phyloP scores from a whole-genome alignment of 1,140 invertebrate species.

The Drosophila nigrodunni region DNA sequence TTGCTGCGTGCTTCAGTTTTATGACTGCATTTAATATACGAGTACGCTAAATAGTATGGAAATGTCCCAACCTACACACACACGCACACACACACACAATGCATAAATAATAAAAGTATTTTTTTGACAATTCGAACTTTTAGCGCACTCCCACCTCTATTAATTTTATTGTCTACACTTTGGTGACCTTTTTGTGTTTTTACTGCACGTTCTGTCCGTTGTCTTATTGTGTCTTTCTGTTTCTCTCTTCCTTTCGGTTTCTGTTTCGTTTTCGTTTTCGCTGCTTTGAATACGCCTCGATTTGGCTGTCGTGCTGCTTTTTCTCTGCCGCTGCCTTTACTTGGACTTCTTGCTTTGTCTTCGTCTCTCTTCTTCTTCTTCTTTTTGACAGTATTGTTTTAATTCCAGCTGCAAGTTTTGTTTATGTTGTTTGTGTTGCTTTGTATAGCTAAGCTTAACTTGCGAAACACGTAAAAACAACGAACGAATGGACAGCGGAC shows the following conservation, averaged over 20 bases:
- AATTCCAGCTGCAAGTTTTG: slow-evolving; percentile 46
- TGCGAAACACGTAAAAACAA: slow-evolving; percentile 73
- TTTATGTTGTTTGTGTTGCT: slow-evolving; percentile 28
- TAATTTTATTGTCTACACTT: slow-evolving; percentile 19
- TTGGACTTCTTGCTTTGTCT: slow-evolving; percentile 12
- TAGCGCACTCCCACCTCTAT: not conserved
- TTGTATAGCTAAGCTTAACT: slow-evolving; percentile 59
- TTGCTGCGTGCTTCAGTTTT: slow-evolving; percentile 19
- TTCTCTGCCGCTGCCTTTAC: not conserved
- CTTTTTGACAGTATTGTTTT: slow-evolving; percentile 70
- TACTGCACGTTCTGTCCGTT: slow-evolving; percentile 34
- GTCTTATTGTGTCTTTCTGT: not conserved
- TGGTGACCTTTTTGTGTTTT: slow-evolving; percentile 26
- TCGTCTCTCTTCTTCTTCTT: slow-evolving; percentile 47
- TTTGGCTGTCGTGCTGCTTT: slow-evolving; percentile 4
- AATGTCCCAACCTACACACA: slow-evolving; percentile 22
- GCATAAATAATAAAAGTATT: not conserved
- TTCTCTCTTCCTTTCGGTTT: slow-evolving; percentile 8
- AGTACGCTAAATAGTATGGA: slow-evolving; percentile 42
- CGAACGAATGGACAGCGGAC: slow-evolving; percentile 19
- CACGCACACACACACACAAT: not conserved
- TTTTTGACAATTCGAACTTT: slow-evolving; percentile 8
- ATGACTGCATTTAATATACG: slow-evolving; percentile 48
- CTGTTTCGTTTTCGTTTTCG: slow-evolving; percentile 13
- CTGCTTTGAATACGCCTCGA: slow-evolving; percentile 14